phyloP scores from a whole-genome alignment of 2,797 vertebrate genomes.

The Cynodonichthys magdalenae region DNA sequence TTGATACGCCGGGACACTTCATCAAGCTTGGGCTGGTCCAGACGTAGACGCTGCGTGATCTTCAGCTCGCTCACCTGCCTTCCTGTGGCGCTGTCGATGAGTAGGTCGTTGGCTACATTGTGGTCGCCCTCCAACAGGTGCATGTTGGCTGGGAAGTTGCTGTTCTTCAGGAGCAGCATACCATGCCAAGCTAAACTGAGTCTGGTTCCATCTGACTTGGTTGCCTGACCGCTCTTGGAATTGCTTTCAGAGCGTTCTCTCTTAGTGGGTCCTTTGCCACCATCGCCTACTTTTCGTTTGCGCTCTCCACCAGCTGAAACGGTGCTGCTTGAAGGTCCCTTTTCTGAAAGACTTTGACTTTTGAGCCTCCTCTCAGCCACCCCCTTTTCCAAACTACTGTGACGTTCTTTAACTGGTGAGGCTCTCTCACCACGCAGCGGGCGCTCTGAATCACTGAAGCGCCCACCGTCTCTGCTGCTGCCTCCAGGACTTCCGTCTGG shows the following conservation, averaged over 20 bases:
- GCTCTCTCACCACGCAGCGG: constrained; percentile 85
- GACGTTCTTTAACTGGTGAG: constrained; percentile 86
- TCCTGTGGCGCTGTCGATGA: constrained; percentile 88
- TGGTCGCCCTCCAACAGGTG: constrained; percentile 96
- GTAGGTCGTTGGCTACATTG: constrained; percentile 90
- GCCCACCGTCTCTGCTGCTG: constrained; percentile 89
- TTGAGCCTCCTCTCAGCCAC: constrained; percentile 83
- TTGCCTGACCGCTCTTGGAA: constrained; percentile 73
- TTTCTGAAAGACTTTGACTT: constrained; percentile 72
- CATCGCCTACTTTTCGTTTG: constrained; percentile 83
- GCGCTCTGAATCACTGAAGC: constrained; percentile 91
- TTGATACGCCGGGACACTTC: constrained; percentile 99
- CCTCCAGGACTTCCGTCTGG: constrained; percentile 86
- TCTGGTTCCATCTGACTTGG: constrained; percentile 81
- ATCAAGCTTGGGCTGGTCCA: constrained; percentile 98
- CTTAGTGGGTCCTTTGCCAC: constrained; percentile 85
- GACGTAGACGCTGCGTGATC: constrained; percentile 97
- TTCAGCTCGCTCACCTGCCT: constrained; percentile 94
- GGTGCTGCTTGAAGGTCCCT: constrained; percentile 44
- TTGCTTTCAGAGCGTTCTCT: constrained; percentile 81
- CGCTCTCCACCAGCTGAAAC: constrained; percentile 69
- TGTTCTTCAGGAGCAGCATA: constrained; percentile 97
- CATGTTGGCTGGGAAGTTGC: constrained; percentile 99
- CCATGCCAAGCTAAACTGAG: constrained; percentile 95
- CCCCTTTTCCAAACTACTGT: constrained; percentile 86